Conservation (phyloP, 2,888 invertebrate genomes). For the Drosophila macrospina region DNA sequence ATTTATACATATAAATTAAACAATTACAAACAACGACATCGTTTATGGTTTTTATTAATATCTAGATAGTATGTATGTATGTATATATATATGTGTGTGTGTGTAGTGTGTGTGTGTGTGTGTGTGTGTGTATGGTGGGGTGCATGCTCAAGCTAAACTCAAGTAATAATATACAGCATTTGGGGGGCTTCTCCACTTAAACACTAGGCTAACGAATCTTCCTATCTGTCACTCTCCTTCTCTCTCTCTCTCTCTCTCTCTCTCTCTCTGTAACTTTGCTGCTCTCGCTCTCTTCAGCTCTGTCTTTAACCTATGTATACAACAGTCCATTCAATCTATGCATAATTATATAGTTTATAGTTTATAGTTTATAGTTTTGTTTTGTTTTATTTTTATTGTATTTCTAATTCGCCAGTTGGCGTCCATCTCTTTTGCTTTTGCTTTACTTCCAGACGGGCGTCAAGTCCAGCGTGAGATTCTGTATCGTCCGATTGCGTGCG, state of each 20-base stretch:
- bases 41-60: conserved; percentile 37
- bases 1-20: conserved; percentile 71
- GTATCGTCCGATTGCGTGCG: conserved; percentile 92
- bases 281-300: conserved; percentile 15
- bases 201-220: conserved; percentile 62
- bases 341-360: conserved; percentile 25
- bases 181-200: conserved; percentile 40
- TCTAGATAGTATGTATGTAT: conserved; percentile 19
- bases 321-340: conserved; percentile 71
- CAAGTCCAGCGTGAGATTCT: conserved; percentile 92
- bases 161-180: conserved; percentile 55
- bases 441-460: conserved; percentile 91
- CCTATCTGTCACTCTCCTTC: conserved; percentile 32
- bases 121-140: conserved; percentile 65
- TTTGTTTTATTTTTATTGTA: conserved; percentile 19
- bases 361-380: conserved; percentile 22
- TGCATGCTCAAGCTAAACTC: conserved; percentile 63
- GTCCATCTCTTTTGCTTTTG: background rate
- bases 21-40: conserved; percentile 75
- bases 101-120: conserved; percentile 20
- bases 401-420: conserved; percentile 22
- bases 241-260: conserved; percentile 2
- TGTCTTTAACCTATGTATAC: conserved; percentile 56
- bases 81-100: conserved; percentile 23
- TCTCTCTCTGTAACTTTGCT: background rate